Percentiles rank a stretch among this genome's conserved stretches.
Conservation (phyloP, 1,140 invertebrate genomes). For the Bicyclus anynana region DNA sequence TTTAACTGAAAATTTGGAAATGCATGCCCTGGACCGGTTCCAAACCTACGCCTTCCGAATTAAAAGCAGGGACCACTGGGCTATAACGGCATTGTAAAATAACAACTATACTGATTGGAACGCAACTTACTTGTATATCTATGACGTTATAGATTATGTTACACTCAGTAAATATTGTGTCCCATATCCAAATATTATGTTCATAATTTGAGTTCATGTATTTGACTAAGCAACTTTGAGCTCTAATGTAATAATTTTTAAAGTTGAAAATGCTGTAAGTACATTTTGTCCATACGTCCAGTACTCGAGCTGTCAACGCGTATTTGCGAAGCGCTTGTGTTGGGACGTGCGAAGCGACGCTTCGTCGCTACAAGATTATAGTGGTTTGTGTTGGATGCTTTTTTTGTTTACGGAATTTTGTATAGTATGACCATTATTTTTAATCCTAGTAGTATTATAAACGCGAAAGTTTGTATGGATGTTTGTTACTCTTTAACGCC, state of each 20-base stretch:
- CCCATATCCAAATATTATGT: not conserved
- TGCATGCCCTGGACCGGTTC: too few species aligned
- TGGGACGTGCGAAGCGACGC: constrained; percentile 6
- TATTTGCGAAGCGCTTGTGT: constrained; percentile 14
- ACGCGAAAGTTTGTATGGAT: too few species aligned
- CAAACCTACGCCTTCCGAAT: too few species aligned
- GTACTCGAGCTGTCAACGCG: not conserved
- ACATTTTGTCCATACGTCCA: not conserved
- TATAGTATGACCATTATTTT: not conserved
- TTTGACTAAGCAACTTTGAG: not conserved
- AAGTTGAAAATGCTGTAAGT: not conserved
- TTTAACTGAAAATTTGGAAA: too few species aligned
- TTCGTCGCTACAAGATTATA: constrained; percentile 6
- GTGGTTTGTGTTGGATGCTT: not conserved
- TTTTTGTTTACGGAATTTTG: constrained; percentile 4
- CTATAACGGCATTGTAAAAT: too few species aligned
- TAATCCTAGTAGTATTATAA: too few species aligned
- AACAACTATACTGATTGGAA: too few species aligned
- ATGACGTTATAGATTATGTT: too few species aligned
- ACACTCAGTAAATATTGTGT: too few species aligned
- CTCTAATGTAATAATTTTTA: not conserved
- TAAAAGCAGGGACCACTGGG: too few species aligned
- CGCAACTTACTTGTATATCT: too few species aligned
- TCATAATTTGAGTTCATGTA: not conserved
- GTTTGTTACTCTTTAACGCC: too few species aligned